Percentiles rank a stretch among this genome's conserved stretches.
Conservation (phyloP, 2,888 invertebrate genomes). For the Drosophila tripunctata region DNA sequence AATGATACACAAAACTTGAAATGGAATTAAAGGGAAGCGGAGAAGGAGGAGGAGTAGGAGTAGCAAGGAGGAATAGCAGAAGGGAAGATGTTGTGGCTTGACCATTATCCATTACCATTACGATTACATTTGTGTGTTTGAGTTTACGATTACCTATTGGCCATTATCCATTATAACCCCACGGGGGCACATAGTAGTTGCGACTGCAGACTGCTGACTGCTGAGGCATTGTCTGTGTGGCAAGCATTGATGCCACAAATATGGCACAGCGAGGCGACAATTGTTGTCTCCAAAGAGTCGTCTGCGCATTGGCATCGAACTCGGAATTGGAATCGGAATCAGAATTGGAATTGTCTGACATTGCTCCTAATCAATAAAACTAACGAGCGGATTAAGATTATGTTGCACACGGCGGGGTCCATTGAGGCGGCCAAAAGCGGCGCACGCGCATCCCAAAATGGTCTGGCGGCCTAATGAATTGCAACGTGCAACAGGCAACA, state of each 20-base stretch:
- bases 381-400: constrained; percentile 80
- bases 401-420: constrained; percentile 55
- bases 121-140: too few relatives aligned
- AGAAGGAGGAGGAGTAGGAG: background rate
- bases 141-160: constrained; percentile 15
- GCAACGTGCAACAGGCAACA: constrained; percentile 45
- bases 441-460: constrained; percentile 80
- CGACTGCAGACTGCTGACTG: constrained; percentile 12
- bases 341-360: constrained; percentile 32
- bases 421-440: constrained; percentile 67
- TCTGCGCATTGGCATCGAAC: constrained; percentile 11
- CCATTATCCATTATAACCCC: constrained; percentile 30
- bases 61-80: background rate
- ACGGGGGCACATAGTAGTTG: constrained; percentile 45
- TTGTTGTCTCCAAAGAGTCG: constrained; percentile 81
- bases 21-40: background rate
- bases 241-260: constrained; percentile 61
- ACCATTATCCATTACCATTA: constrained; percentile 28
- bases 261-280: constrained; percentile 81
- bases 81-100: constrained; percentile 7
- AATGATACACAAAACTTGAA: constrained; percentile 51
- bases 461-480: constrained; percentile 75
- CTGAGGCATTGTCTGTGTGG: constrained; percentile 49
- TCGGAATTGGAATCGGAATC: background rate
- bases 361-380: constrained; percentile 78